A percentile compares a stretch with the other conserved stretches of the same genome.
phyloP scores from a whole-genome alignment of 2,113 vertebrate genomes.

The Etia nguti region DNA sequence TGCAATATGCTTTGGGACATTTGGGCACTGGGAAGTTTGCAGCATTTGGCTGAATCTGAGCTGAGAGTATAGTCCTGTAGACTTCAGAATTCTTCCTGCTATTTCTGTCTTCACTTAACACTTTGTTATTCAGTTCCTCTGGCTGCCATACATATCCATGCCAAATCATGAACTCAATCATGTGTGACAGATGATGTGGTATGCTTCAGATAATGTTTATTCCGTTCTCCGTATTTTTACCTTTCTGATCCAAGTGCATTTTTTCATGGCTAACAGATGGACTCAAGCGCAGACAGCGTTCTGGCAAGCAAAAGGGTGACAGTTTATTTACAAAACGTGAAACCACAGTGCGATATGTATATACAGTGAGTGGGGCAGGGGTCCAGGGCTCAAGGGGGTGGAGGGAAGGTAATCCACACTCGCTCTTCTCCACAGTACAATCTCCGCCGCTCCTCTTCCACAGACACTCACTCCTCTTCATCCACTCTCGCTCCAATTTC shows the following conservation, averaged over 20 bases:
- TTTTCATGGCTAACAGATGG: too few relatives aligned
- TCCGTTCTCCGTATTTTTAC: background rate
- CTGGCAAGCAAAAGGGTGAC: too few relatives aligned
- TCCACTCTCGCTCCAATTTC: too few relatives aligned
- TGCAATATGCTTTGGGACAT: background rate
- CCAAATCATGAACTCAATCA: background rate
- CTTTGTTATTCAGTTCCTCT: background rate
- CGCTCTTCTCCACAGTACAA: too few relatives aligned
- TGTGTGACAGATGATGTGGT: background rate
- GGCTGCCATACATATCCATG: background rate
- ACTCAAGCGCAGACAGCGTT: too few relatives aligned
- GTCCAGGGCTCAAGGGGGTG: too few relatives aligned
- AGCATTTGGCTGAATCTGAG: background rate
- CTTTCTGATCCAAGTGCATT: background rate
- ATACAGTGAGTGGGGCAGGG: too few relatives aligned
- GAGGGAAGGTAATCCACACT: too few relatives aligned
- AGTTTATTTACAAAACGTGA: too few relatives aligned
- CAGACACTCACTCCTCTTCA: too few relatives aligned
- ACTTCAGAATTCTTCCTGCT: background rate
- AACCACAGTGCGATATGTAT: too few relatives aligned
- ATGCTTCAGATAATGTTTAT: background rate
- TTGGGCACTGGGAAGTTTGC: background rate
- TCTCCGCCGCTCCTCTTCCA: too few relatives aligned
- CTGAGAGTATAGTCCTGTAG: background rate
- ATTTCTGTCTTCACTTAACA: background rate